Evolutionary conservation across 2,797 vertebrate species (phyloP).

Genomic region (Phylloscopus collybita): DNA sequence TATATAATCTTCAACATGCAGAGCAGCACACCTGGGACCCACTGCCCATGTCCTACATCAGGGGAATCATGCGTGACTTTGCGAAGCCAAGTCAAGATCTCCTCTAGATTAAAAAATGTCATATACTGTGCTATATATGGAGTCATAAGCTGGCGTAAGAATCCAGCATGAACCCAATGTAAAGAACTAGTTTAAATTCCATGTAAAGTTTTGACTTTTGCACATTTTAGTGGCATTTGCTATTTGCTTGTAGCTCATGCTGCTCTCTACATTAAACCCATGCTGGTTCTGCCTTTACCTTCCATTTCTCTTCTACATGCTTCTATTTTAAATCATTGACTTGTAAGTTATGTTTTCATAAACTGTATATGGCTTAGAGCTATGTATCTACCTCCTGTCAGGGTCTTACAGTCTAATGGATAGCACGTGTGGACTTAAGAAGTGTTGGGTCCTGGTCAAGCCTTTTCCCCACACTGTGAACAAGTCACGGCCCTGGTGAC

Average conservation of each 20-base stretch:
- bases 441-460: neutral
- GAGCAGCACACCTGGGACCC: neutral
- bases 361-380: neutral
- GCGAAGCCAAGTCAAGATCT: neutral
- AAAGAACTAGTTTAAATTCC: neutral
- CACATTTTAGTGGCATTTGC: neutral
- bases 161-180: neutral
- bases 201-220: neutral
- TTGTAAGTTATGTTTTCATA: conserved; percentile 1
- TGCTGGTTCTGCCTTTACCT: neutral
- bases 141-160: neutral
- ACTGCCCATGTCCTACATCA: neutral
- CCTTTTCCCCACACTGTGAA: neutral
- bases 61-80: neutral
- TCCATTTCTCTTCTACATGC: neutral
- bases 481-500: rapidly evolving
- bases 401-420: neutral
- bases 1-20: neutral
- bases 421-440: neutral
- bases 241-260: neutral
- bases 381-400: neutral
- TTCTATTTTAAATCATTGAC: conserved; percentile 14
- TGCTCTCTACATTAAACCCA: neutral
- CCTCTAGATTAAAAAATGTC: conserved; percentile 3
- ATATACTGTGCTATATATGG: neutral